A percentile compares a stretch with the other conserved stretches of the same genome.
These are phyloP conservation scores for Peromyscus californicus DNA, from an alignment of 2,113 vertebrate species.

Conservation along the genomic window DNA sequence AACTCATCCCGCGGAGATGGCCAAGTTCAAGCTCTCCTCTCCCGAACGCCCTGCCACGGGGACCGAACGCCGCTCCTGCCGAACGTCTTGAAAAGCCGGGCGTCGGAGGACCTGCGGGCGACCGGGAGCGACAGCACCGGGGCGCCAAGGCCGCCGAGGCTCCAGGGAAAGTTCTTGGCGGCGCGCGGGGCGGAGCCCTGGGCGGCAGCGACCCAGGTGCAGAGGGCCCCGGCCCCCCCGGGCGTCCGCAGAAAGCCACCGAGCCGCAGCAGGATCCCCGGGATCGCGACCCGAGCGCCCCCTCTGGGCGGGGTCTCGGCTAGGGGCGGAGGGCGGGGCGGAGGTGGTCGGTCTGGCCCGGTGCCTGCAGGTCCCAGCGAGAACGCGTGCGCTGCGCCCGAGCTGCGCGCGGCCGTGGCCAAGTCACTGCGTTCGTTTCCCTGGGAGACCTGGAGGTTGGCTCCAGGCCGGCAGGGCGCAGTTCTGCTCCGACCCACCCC, in stretches of 20 bases:
- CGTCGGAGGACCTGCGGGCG: not conserved
- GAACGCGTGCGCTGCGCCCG: rapidly evolving
- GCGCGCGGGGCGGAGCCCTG: not conserved
- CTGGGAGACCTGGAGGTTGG: not conserved
- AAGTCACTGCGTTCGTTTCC: conserved; percentile 10
- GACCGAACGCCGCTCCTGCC: not conserved
- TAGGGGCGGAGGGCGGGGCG: conserved; percentile 42
- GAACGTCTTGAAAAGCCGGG: not conserved
- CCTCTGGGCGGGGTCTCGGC: conserved; percentile 54
- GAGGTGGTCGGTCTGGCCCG: not conserved
- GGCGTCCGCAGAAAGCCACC: not conserved
- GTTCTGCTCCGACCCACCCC: not conserved
- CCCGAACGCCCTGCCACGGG: not conserved
- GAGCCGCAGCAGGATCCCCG: rapidly evolving
- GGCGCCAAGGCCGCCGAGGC: conserved; percentile 46
- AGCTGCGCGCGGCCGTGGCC: rapidly evolving
- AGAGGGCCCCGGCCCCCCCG: not conserved
- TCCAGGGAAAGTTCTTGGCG: conserved; percentile 68
- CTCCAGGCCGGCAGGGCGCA: not conserved
- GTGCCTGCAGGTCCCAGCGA: not conserved
- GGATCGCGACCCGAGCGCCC: not conserved
- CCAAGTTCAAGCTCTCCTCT: conserved; percentile 8
- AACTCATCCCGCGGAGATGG: not conserved
- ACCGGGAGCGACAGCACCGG: not conserved
- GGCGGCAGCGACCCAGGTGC: conserved; percentile 54